Conservation (phyloP, 2,113 vertebrate genomes). For the Myiozetetes cayanensis region DNA sequence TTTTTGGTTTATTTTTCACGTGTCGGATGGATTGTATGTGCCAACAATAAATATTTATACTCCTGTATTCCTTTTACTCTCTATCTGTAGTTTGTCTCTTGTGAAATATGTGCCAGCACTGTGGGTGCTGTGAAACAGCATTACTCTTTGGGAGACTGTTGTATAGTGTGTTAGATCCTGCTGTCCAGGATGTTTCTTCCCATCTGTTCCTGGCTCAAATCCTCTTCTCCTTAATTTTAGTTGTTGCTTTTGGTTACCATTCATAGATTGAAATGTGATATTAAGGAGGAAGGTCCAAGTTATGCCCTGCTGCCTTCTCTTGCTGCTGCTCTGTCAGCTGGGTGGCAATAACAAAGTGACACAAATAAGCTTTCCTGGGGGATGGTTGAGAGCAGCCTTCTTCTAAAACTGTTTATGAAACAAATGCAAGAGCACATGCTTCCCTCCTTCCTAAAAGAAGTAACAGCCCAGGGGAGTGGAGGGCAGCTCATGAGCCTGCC, state of each 20-base stretch:
- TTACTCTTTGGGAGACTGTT: neutral
- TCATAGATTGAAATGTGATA: neutral
- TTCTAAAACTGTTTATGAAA: neutral
- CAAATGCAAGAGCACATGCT: neutral
- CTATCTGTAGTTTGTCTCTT: conserved; percentile 29
- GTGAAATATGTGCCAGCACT: neutral
- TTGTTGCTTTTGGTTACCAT: neutral
- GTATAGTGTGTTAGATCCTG: conserved; percentile 10
- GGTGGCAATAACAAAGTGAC: neutral
- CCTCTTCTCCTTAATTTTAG: neutral
- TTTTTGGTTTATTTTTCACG: neutral
- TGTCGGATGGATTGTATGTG: neutral
- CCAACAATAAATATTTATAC: conserved; percentile 50
- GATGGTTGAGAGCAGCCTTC: neutral
- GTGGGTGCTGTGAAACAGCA: conserved; percentile 21
- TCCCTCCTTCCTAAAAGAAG: neutral
- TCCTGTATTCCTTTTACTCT: neutral
- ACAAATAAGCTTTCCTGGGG: neutral
- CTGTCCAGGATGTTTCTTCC: conserved; percentile 43
- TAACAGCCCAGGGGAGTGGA: neutral
- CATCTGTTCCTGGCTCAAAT: conserved; percentile 49
- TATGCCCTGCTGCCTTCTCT: neutral
- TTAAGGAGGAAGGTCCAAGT: neutral
- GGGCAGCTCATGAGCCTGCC: neutral
- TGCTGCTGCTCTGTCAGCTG: neutral